phyloP scores from a whole-genome alignment of 2,113 vertebrate species.

The Lutjanus erythropterus region DNA sequence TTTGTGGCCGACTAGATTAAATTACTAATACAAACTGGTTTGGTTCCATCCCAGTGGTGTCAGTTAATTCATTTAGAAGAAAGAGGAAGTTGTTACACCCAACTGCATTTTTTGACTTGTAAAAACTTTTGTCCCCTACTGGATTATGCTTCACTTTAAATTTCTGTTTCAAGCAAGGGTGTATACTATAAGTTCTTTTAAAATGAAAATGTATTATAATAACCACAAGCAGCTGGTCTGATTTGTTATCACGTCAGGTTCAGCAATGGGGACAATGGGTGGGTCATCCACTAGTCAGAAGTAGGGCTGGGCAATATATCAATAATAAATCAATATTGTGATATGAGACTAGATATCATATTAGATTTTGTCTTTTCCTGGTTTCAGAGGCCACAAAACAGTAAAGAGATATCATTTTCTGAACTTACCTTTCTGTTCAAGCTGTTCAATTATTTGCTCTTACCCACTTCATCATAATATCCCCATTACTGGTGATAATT shows the following conservation, averaged over 20 bases:
- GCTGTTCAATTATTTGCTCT: too few relatives aligned
- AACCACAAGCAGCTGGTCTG: background rate
- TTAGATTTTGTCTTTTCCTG: too few relatives aligned
- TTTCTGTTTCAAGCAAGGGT: background rate
- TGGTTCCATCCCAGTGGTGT: background rate
- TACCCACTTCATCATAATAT: too few relatives aligned
- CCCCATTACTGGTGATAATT: too few relatives aligned
- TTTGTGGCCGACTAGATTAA: background rate
- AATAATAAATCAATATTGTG: too few relatives aligned
- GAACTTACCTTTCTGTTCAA: too few relatives aligned
- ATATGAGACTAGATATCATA: too few relatives aligned
- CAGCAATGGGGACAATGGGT: too few relatives aligned
- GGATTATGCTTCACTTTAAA: background rate
- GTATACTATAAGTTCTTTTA: background rate
- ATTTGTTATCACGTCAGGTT: constrained; percentile 2
- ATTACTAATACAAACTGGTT: background rate
- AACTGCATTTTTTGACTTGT: background rate
- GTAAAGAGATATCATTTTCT: too few relatives aligned
- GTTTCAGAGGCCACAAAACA: too few relatives aligned
- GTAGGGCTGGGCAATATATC: too few relatives aligned
- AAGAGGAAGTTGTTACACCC: background rate
- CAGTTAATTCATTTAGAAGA: background rate
- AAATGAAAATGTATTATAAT: background rate
- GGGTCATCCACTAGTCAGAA: too few relatives aligned
- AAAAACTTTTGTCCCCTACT: background rate